Percentiles rank a stretch among this genome's conserved stretches.
Evolutionary conservation across 2,888 invertebrate genomes (phyloP).

Genomic region (Eilema griseolum): DNA sequence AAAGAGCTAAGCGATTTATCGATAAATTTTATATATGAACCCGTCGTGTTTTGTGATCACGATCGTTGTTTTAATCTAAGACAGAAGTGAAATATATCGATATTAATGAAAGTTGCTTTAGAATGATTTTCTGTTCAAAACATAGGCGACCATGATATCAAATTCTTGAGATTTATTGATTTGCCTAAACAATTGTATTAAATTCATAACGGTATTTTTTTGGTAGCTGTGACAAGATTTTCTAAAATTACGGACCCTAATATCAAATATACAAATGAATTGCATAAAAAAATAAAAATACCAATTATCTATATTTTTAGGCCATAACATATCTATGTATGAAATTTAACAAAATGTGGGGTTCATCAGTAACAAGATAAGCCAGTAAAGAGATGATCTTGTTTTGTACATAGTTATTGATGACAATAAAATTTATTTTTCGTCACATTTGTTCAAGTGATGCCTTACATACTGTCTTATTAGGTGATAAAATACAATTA

Average conservation of each 20-base stretch:
- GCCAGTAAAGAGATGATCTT: not conserved
- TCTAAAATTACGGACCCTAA: not conserved
- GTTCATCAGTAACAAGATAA: too few relatives aligned
- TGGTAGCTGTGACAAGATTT: too few relatives aligned
- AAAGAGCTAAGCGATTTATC: constrained; percentile 74
- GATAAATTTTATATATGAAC: constrained; percentile 78
- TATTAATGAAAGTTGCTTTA: constrained; percentile 58
- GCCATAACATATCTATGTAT: too few relatives aligned
- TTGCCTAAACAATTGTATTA: not conserved
- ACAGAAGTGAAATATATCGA: constrained; percentile 66
- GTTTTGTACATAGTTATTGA: too few relatives aligned
- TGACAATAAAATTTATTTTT: too few relatives aligned
- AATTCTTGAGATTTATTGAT: not conserved
- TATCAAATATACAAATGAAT: too few relatives aligned
- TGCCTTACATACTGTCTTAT: not conserved
- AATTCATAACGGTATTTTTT: too few relatives aligned
- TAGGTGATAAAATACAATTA: too few relatives aligned
- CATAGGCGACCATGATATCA: constrained; percentile 21
- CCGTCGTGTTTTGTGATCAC: constrained; percentile 81
- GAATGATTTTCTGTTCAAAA: constrained; percentile 45
- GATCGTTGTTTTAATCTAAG: constrained; percentile 73
- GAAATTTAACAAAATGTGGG: too few relatives aligned
- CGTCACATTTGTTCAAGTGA: not conserved
- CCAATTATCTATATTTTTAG: too few relatives aligned
- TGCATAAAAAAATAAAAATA: too few relatives aligned